Evolutionary conservation across 2,888 invertebrate species (phyloP).

Genomic region (Orgyia antiqua): DNA sequence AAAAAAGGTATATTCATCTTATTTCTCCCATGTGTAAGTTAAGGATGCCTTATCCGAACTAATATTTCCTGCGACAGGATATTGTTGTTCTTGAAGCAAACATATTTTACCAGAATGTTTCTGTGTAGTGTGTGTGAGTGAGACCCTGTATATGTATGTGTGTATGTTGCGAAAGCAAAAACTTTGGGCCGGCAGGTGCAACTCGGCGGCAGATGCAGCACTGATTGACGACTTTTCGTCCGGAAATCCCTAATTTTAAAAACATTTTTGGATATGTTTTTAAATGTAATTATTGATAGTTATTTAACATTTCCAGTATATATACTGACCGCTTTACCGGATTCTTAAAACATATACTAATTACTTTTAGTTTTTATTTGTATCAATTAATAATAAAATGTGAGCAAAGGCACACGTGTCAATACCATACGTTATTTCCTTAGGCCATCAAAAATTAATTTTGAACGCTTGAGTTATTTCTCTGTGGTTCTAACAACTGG

Average conservation of each 20-base stretch:
- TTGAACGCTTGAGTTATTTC: conserved; percentile 28
- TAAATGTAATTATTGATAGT: neutral
- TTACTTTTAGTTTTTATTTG: neutral
- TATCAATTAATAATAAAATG: conserved; percentile 1
- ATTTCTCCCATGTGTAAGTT: too few species aligned
- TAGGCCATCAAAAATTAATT: conserved; percentile 30
- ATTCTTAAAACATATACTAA: neutral
- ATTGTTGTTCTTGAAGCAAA: neutral
- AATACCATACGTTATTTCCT: conserved; percentile 21
- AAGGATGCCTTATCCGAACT: too few species aligned
- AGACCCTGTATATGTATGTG: conserved; percentile 9
- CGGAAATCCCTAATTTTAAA: conserved; percentile 33
- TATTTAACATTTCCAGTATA: conserved; percentile 1
- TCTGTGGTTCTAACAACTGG: conserved; percentile 24
- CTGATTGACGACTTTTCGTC: conserved; percentile 37
- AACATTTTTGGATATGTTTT: conserved; percentile 12
- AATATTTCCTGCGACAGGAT: too few species aligned
- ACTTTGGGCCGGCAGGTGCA: conserved; percentile 50
- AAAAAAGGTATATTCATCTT: too few species aligned
- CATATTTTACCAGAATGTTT: neutral
- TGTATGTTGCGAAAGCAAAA: conserved; percentile 39
- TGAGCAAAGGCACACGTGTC: conserved; percentile 17
- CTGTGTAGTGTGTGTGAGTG: neutral
- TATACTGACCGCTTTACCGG: neutral
- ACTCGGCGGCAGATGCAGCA: conserved; percentile 43